A percentile compares a stretch with the other conserved stretches of the same genome.
phyloP scores from a whole-genome alignment of 2,797 vertebrate genomes.

The Hoplostethus mediterraneus region DNA sequence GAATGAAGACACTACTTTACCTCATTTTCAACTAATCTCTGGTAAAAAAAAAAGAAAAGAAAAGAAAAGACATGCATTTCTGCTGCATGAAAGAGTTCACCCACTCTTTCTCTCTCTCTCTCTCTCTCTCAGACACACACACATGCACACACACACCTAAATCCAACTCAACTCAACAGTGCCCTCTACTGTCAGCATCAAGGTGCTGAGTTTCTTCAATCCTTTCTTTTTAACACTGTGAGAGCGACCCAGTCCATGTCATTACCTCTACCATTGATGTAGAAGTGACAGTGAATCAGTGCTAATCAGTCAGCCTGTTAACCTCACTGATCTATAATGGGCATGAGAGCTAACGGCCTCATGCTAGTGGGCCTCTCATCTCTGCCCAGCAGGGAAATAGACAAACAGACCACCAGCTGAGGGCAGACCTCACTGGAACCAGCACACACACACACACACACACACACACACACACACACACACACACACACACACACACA shows the following conservation, averaged over 20 bases:
- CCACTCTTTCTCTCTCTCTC: background rate
- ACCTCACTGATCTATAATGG: background rate
- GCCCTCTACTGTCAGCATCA: slow-evolving; percentile 66
- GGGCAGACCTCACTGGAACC: background rate
- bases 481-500: too few relatives aligned
- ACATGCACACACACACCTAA: background rate
- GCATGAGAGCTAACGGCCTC: background rate
- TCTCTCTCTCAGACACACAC: background rate
- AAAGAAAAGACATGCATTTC: background rate
- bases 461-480: too few relatives aligned
- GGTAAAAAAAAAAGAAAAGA: background rate
- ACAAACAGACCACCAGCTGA: background rate
- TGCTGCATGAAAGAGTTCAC: background rate
- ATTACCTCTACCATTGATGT: background rate
- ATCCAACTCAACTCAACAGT: slow-evolving; percentile 50
- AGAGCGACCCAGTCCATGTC: background rate
- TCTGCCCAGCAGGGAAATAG: background rate
- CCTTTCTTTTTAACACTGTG: background rate
- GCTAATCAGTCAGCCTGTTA: background rate
- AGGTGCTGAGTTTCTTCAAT: background rate
- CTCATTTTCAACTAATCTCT: background rate
- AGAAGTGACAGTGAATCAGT: background rate
- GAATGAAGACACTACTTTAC: background rate
- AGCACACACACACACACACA: background rate
- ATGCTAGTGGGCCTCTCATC: slow-evolving; percentile 8